phyloP scores from a whole-genome alignment of 2,797 vertebrate genomes.

The Pitangus sulphuratus region DNA sequence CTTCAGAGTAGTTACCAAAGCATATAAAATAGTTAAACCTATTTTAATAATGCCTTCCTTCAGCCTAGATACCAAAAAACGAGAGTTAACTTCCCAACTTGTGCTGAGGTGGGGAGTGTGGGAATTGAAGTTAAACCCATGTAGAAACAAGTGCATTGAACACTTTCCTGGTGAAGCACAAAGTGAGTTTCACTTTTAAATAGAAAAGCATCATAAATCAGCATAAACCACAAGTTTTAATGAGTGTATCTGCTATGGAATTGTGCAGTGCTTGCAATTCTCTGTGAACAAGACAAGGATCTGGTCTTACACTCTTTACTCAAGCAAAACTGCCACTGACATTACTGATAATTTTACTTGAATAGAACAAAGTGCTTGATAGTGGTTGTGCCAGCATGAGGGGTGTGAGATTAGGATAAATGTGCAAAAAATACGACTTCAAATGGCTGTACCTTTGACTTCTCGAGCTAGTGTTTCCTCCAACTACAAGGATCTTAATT shows the following conservation, averaged over 20 bases:
- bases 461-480: constrained; percentile 53
- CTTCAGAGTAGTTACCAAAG: constrained; percentile 71
- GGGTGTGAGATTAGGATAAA: neutral
- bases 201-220: constrained; percentile 47
- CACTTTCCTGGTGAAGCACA: constrained; percentile 24
- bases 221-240: constrained; percentile 52
- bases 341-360: constrained; percentile 55
- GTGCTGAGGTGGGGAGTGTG: constrained; percentile 6
- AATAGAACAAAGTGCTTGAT: constrained; percentile 45
- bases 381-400: constrained; percentile 27
- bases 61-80: constrained; percentile 66
- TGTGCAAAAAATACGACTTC: constrained; percentile 36
- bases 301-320: constrained; percentile 34
- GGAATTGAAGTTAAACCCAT: constrained; percentile 21
- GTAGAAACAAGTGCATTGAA: constrained; percentile 41
- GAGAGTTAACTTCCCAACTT: constrained; percentile 57
- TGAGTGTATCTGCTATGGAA: constrained; percentile 48
- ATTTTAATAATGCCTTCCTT: constrained; percentile 73
- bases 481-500: constrained; percentile 74
- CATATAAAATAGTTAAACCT: constrained; percentile 71
- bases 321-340: constrained; percentile 52
- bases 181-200: constrained; percentile 35
- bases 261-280: constrained; percentile 56
- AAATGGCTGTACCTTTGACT: constrained; percentile 55
- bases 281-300: constrained; percentile 11